Conservation (phyloP, 2,888 invertebrate species). For the Sclerodermus sp. region DNA sequence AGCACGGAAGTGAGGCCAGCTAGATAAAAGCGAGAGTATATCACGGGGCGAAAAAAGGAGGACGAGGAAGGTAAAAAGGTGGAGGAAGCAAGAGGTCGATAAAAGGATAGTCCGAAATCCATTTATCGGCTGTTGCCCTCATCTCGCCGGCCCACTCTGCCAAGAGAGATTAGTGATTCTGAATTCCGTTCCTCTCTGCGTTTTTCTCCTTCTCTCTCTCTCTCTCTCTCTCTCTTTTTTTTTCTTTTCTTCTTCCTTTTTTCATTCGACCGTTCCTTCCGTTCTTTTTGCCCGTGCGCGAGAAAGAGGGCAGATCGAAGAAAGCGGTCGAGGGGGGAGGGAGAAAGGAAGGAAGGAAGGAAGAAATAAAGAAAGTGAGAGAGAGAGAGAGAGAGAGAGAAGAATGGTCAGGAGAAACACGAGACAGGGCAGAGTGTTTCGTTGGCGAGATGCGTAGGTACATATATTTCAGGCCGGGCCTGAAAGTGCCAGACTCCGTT, state of each 20-base stretch:
- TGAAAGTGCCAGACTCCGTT: slow-evolving; percentile 28
- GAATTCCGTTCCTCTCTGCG: slow-evolving; percentile 13
- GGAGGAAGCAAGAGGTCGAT: slow-evolving; percentile 12
- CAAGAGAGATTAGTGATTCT: slow-evolving; percentile 37
- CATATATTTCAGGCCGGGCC: slow-evolving; percentile 27
- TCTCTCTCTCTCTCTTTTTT: slow-evolving; percentile 9
- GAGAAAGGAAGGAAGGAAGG: slow-evolving; percentile 3
- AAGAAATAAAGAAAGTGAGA: slow-evolving; percentile 5
- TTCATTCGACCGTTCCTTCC: slow-evolving; percentile 4
- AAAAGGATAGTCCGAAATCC: slow-evolving; percentile 37
- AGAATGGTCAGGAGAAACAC: slow-evolving; percentile 5
- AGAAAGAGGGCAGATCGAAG: slow-evolving; percentile 1
- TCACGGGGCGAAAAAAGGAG: no score
- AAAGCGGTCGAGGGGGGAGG: slow-evolving; percentile 11
- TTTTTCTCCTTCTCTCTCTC: slow-evolving; percentile 5
- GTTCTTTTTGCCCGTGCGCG: neutral
- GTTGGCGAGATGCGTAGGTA: slow-evolving; percentile 21
- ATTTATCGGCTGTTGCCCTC: slow-evolving; percentile 44
- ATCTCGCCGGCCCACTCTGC: slow-evolving; percentile 32
- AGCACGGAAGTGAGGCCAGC: no score
- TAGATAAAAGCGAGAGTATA: neutral
- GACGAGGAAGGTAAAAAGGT: neutral
- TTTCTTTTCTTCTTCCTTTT: slow-evolving; percentile 4
- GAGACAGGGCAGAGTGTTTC: slow-evolving; percentile 19
- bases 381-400: slow-evolving; percentile 6